phyloP scores from a whole-genome alignment of 2,888 invertebrate species.

The Rhopalosiphum nymphaeae region DNA sequence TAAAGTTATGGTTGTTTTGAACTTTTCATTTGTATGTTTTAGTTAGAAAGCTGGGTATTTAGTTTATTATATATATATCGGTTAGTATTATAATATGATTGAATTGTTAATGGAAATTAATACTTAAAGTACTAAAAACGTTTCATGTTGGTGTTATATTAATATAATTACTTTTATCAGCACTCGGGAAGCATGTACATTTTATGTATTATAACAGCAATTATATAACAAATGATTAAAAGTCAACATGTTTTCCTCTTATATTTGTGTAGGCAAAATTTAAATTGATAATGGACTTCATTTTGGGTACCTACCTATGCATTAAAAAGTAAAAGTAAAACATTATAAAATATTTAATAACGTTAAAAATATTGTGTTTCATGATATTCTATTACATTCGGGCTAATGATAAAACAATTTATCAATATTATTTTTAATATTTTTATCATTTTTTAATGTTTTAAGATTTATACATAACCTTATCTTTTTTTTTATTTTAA shows the following conservation, averaged over 20 bases:
- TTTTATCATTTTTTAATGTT: not conserved
- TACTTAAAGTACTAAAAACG: not conserved
- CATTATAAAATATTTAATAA: not conserved
- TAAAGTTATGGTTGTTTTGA: not conserved
- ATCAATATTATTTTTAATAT: not conserved
- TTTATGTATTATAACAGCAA: not conserved
- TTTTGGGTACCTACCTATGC: not conserved
- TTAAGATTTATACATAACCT: not conserved
- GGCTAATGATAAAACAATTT: not conserved
- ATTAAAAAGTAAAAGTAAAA: constrained; percentile 34
- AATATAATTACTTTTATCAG: not conserved
- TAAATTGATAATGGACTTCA: not conserved
- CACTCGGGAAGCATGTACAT: not conserved
- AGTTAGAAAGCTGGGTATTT: not conserved
- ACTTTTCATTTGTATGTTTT: not conserved
- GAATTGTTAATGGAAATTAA: not conserved
- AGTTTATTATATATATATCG: not conserved
- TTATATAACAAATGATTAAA: not conserved
- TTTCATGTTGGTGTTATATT: not conserved
- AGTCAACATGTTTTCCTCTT: not conserved
- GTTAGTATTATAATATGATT: not conserved
- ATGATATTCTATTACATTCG: not conserved
- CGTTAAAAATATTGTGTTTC: constrained; percentile 13
- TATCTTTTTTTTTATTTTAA: not conserved
- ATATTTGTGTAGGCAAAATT: not conserved